Evolutionary conservation across 2,113 vertebrate species (phyloP).

Genomic region (Calypte anna): DNA sequence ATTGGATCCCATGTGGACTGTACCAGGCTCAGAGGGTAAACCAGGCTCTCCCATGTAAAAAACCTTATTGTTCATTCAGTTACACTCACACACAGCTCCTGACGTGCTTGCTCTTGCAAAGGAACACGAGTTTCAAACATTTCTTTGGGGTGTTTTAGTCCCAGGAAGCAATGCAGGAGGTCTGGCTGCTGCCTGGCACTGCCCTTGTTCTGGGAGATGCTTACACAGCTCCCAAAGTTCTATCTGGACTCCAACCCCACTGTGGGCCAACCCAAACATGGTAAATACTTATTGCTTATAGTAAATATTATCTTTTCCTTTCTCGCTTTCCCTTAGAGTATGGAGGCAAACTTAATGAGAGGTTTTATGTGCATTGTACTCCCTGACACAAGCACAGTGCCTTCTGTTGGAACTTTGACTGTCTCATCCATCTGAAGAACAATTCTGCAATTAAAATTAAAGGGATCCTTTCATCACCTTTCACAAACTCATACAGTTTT

Average conservation of each 20-base stretch:
- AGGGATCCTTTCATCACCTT: neutral
- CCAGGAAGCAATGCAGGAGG: neutral
- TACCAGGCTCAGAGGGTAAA: neutral
- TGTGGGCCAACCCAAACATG: neutral
- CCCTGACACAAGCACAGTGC: neutral
- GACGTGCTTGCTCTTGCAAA: neutral
- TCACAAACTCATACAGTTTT: neutral
- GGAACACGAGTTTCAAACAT: neutral
- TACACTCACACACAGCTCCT: accelerated
- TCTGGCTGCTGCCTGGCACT: neutral
- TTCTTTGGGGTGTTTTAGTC: neutral
- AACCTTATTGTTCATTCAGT: neutral
- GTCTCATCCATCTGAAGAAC: neutral
- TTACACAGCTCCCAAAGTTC: neutral
- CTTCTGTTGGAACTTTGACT: neutral
- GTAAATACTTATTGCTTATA: neutral
- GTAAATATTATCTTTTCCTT: neutral
- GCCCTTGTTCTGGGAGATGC: neutral
- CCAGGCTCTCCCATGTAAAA: neutral
- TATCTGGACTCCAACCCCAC: neutral
- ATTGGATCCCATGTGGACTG: neutral
- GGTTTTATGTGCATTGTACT: neutral
- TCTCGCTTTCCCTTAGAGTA: neutral
- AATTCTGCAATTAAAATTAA: neutral
- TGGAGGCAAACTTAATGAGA: neutral